Evolutionary conservation across 2,888 invertebrate species (phyloP), one percentile per base, ranked within the genome.

Genomic region (Diplolepis rosae): DNA sequence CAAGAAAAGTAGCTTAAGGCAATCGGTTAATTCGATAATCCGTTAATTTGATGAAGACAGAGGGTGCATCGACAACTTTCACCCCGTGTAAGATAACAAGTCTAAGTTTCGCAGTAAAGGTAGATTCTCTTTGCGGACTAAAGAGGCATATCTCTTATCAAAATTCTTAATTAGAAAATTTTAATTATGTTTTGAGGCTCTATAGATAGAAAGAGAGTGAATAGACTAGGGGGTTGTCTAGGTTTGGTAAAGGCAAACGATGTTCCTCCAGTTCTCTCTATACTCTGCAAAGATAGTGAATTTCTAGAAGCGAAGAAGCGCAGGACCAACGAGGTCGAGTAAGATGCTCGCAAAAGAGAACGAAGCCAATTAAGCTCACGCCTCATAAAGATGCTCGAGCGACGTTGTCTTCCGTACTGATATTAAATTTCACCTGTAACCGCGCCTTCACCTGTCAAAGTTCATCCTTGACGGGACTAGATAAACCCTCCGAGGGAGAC

Each of bases 141-240:
- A 24, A 75, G 65, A 52, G 56, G 30, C 65, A 74, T 79, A 45
- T 82, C 79, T 83, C 84, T 87, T 87, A 86, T 88, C 87, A 84
- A 87, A 88, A 88, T 88, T 88, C 87, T 88, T 88, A 88, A 88
- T 88, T 88, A 88, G 86, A 87, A 88, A 88, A 88, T 88, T 88
- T 88, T 88, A 88, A 88, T 88, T 87, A 88, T 88, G 87, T 87
- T 87, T 86, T 80, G 84, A 83, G 83, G 80, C 80, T 79, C 67
- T 42, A 51, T 52, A 52, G 70, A 70, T 67, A 68, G 56, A 71
- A 61, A 77, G 74, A 73, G 76, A 72, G 73, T 71, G 72, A 50
- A 52, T 30, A 39, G 51, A 61, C 39, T 30, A 66, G 42, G 9
- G 2, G 52, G 50, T n/a, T 18, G 52, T 50, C 30, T 30, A 65